phyloP scores from a whole-genome alignment of 2,888 invertebrate genomes.

The Callinectes sapidus region DNA sequence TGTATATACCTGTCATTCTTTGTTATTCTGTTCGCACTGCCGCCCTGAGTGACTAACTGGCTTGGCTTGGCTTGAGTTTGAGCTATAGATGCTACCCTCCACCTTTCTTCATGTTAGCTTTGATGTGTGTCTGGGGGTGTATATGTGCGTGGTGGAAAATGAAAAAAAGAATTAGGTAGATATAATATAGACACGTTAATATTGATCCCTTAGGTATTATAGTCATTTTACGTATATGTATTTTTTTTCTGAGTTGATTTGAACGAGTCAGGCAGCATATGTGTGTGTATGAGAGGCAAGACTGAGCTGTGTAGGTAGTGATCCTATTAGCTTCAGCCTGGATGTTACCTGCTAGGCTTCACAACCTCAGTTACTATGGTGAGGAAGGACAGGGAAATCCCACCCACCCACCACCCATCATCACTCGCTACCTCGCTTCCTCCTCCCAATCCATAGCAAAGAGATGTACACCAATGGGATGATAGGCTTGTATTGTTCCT shows the following conservation, averaged over 20 bases:
- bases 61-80: not conserved
- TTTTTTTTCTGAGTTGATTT: not conserved
- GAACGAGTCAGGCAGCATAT: not conserved
- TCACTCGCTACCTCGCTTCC: not conserved
- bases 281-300: not conserved
- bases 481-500: too few species aligned
- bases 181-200: not conserved
- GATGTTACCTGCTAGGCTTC: not conserved
- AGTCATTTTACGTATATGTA: too few species aligned
- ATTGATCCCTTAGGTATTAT: not conserved
- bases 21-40: not conserved
- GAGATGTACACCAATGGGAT: too few species aligned
- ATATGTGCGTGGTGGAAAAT: not conserved
- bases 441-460: too few species aligned
- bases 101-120: too few species aligned
- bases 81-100: not conserved
- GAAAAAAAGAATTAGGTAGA: not conserved
- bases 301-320: not conserved
- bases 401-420: too few species aligned
- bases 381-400: not conserved
- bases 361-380: not conserved
- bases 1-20: not conserved
- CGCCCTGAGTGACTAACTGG: not conserved
- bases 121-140: not conserved
- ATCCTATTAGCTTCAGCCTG: not conserved